Evolutionary conservation across 2,888 invertebrate species (phyloP).

Genomic region (Drosophila nigritarsus): DNA sequence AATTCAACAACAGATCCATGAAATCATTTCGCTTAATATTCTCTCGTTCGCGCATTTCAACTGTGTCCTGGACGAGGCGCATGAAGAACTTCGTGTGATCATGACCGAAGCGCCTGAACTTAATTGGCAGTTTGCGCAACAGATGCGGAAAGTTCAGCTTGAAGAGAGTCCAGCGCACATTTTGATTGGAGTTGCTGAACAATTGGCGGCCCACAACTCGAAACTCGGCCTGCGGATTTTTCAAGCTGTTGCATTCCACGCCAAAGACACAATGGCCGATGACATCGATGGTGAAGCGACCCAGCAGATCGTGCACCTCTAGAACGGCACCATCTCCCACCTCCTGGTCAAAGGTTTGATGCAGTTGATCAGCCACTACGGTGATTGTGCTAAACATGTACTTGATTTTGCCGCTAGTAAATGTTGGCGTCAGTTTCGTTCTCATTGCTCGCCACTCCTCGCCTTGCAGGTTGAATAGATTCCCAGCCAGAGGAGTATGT

Average conservation of each 20-base stretch:
- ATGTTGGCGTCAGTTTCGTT: conserved; percentile 85
- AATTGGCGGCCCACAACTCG: conserved; percentile 61
- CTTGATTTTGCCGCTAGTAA: conserved; percentile 86
- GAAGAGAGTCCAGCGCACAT: conserved; percentile 62
- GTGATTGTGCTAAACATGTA: conserved; percentile 84
- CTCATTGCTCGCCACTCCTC: conserved; percentile 85
- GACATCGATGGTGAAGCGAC: conserved; percentile 86
- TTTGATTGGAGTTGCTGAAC: background rate
- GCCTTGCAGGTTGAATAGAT: conserved; percentile 82
- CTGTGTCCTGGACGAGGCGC: conserved; percentile 64
- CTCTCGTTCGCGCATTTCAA: conserved; percentile 62
- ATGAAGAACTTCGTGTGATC: conserved; percentile 54
- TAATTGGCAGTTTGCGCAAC: conserved; percentile 16
- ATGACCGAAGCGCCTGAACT: background rate
- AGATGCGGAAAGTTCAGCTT: conserved; percentile 41
- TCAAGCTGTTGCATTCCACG: conserved; percentile 84
- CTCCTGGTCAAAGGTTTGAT: conserved; percentile 32
- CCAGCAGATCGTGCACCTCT: conserved; percentile 85
- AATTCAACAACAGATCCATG: conserved; percentile 70
- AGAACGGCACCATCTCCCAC: conserved; percentile 43
- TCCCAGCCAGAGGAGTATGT: conserved; percentile 79
- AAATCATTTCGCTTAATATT: conserved; percentile 75
- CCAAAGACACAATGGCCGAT: conserved; percentile 86
- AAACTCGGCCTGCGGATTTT: conserved; percentile 83
- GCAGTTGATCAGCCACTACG: conserved; percentile 71